These are phyloP conservation scores for Hypomesus transpacificus DNA, from an alignment of 2,113 vertebrate species.

Conservation along the genomic window DNA sequence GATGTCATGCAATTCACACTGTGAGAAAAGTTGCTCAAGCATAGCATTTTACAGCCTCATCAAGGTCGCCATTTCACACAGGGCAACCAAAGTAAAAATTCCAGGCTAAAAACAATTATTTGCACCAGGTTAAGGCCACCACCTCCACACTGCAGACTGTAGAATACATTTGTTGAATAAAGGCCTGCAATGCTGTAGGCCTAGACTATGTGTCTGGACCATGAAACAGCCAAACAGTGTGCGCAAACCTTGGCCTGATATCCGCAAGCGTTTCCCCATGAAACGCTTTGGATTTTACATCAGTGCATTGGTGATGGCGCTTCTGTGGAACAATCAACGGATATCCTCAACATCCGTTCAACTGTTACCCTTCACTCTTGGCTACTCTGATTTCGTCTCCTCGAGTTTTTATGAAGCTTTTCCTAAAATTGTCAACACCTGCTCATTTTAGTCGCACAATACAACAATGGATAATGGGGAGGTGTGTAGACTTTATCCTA, in stretches of 20 bases:
- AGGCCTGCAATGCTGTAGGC: too few species aligned
- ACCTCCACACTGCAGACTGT: neutral
- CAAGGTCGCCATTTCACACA: conserved; percentile 49
- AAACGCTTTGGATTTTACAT: too few species aligned
- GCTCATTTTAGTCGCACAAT: too few species aligned
- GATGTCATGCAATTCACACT: conserved; percentile 64
- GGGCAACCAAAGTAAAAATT: conserved; percentile 36
- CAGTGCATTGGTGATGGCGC: conserved; percentile 42
- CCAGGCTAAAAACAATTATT: conserved; percentile 29
- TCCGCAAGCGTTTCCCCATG: too few species aligned
- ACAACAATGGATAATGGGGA: too few species aligned
- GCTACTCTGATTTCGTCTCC: too few species aligned
- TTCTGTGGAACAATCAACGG: conserved; percentile 71
- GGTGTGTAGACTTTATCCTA: too few species aligned
- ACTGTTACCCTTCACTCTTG: conserved; percentile 15
- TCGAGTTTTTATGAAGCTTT: too few species aligned
- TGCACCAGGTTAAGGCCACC: neutral
- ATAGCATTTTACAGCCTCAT: conserved; percentile 57
- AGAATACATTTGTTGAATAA: neutral
- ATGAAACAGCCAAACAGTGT: too few species aligned
- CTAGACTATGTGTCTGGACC: too few species aligned
- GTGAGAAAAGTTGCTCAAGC: conserved; percentile 58
- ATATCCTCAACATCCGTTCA: conserved; percentile 67
- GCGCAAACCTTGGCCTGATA: too few species aligned
- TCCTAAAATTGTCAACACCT: too few species aligned